Evolutionary conservation across 2,113 vertebrate species (phyloP).

Genomic region (Pelecanus crispus): DNA sequence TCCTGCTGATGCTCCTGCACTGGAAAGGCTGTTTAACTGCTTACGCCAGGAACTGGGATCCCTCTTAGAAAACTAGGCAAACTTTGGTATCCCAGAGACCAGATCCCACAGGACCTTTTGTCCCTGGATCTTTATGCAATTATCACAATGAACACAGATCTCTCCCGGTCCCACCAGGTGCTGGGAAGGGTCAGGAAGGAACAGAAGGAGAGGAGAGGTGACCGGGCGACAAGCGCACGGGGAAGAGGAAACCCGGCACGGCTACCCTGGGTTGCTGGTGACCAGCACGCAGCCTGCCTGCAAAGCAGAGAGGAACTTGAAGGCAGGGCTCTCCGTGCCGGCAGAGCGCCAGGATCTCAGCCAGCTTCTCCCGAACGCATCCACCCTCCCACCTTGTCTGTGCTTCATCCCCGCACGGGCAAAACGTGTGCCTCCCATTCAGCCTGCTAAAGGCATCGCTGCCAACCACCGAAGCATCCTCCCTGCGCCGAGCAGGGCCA

Average conservation of each 20-base stretch:
- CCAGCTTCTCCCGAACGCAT: not conserved
- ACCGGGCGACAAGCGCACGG: fast-evolving
- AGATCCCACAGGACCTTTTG: not conserved
- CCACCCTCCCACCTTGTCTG: not conserved
- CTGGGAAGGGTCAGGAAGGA: not conserved
- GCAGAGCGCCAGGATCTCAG: not conserved
- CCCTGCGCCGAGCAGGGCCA: not conserved
- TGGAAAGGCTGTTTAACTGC: not conserved
- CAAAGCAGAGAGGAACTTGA: not conserved
- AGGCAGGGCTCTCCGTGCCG: not conserved
- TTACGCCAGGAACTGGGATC: not conserved
- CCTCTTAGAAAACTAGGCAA: not conserved
- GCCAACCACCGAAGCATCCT: not conserved
- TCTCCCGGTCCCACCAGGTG: not conserved
- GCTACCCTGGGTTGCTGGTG: not conserved
- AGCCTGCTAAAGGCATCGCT: too few relatives aligned
- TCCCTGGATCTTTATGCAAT: not conserved
- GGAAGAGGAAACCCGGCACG: not conserved
- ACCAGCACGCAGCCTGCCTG: not conserved
- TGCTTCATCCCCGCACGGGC: not conserved
- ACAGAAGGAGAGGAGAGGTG: not conserved
- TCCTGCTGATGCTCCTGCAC: not conserved
- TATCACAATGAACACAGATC: not conserved
- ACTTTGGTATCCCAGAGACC: not conserved
- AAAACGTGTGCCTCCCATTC: not conserved